These are phyloP conservation scores for Nephrotoma appendiculata DNA, from an alignment of 2,888 invertebrate genomes.

Conservation along the genomic window DNA sequence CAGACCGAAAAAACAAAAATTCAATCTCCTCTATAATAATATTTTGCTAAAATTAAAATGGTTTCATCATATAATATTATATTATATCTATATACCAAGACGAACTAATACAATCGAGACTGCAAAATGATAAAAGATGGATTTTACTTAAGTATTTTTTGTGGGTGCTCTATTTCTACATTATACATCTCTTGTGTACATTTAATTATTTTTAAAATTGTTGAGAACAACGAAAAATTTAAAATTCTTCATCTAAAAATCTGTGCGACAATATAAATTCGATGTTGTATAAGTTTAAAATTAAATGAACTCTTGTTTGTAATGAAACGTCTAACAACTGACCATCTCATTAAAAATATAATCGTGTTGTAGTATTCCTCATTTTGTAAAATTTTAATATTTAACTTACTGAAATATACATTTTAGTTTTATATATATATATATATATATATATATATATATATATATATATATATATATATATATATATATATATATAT, in stretches of 20 bases:
- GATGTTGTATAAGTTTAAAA: not conserved
- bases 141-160: not conserved
- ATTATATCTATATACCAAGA: too few species aligned
- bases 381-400: not conserved
- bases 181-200: not conserved
- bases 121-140: not conserved
- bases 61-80: not conserved
- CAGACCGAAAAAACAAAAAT: not conserved
- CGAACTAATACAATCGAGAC: not conserved
- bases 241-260: not conserved
- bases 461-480: conserved; percentile 4
- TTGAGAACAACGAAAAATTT: not conserved
- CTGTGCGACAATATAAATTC: not conserved
- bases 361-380: not conserved
- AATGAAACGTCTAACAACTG: not conserved
- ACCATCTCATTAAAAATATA: not conserved
- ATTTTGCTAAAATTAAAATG: not conserved
- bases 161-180: not conserved
- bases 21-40: not conserved
- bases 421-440: not conserved
- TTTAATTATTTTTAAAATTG: not conserved
- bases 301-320: not conserved
- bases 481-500: not conserved
- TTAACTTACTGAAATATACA: not conserved
- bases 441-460: conserved; percentile 4